Evolutionary conservation across 2,797 vertebrate species (phyloP).

Genomic region (Benthosema pterotum): DNA sequence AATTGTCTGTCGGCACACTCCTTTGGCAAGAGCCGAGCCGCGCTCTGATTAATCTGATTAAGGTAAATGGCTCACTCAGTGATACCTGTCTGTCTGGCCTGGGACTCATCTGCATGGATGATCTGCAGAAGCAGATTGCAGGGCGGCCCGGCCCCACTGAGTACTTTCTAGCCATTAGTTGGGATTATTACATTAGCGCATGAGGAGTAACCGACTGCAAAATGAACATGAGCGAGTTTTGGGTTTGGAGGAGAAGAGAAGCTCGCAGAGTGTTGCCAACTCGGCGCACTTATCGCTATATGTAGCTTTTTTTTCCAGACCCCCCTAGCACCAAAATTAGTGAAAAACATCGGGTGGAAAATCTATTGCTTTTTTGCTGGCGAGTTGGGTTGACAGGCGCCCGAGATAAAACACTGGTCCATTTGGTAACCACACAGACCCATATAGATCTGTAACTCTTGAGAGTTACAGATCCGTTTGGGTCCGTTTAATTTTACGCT

Average conservation of each 20-base stretch:
- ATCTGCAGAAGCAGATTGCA: conserved; percentile 23
- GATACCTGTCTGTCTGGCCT: conserved; percentile 63
- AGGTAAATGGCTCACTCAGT: conserved; percentile 65
- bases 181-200: conserved; percentile 60
- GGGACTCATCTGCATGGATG: conserved; percentile 51
- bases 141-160: conserved; percentile 12
- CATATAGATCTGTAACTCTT: too few relatives aligned
- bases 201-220: conserved; percentile 48
- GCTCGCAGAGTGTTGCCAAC: too few relatives aligned
- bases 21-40: conserved; percentile 39
- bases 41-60: conserved; percentile 76
- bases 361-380: too few relatives aligned
- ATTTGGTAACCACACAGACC: too few relatives aligned
- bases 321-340: too few relatives aligned
- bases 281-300: too few relatives aligned
- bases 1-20: conserved; percentile 32
- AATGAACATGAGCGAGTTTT: neutral
- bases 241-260: neutral
- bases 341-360: too few relatives aligned
- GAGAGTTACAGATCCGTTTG: too few relatives aligned
- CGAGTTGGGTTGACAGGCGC: too few relatives aligned
- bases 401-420: too few relatives aligned
- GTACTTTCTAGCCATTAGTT: conserved; percentile 24
- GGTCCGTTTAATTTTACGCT: too few relatives aligned
- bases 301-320: too few relatives aligned